These are phyloP conservation scores for Dendrocopos noguchii DNA, from an alignment of 2,113 vertebrate genomes.

Conservation along the genomic window DNA sequence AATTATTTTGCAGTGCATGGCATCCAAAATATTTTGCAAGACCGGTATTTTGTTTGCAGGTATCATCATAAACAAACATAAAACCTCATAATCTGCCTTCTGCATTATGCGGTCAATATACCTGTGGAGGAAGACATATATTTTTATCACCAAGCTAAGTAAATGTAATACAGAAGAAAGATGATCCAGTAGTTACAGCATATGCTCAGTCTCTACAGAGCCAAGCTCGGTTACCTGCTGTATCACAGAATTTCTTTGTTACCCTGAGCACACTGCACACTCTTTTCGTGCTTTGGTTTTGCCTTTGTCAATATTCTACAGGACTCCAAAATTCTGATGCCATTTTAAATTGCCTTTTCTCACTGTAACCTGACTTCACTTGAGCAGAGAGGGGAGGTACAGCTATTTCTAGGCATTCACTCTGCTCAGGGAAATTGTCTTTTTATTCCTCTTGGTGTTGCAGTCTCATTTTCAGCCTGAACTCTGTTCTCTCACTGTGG, in stretches of 20 bases:
- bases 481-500: not conserved
- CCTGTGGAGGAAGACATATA: slow-evolving; percentile 25
- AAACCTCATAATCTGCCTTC: slow-evolving; percentile 30
- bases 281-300: slow-evolving; percentile 7
- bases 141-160: slow-evolving; percentile 37
- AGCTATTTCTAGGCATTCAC: slow-evolving; percentile 27
- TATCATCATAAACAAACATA: slow-evolving; percentile 45
- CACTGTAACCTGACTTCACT: not conserved
- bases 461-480: not conserved
- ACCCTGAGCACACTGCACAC: not conserved
- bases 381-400: not conserved
- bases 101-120: not conserved
- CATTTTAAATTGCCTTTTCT: slow-evolving; percentile 25
- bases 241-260: slow-evolving; percentile 61
- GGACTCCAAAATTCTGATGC: not conserved
- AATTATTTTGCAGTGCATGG: slow-evolving; percentile 21
- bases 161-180: slow-evolving; percentile 50
- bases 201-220: slow-evolving; percentile 30
- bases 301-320: slow-evolving; percentile 18
- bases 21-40: slow-evolving; percentile 59
- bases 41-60: slow-evolving; percentile 56
- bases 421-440: not conserved
- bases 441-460: not conserved
- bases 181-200: slow-evolving; percentile 54
- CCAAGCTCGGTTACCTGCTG: slow-evolving; percentile 47